phyloP scores from a whole-genome alignment of 1,140 invertebrate species.

The Neotoxoptera formosana region DNA sequence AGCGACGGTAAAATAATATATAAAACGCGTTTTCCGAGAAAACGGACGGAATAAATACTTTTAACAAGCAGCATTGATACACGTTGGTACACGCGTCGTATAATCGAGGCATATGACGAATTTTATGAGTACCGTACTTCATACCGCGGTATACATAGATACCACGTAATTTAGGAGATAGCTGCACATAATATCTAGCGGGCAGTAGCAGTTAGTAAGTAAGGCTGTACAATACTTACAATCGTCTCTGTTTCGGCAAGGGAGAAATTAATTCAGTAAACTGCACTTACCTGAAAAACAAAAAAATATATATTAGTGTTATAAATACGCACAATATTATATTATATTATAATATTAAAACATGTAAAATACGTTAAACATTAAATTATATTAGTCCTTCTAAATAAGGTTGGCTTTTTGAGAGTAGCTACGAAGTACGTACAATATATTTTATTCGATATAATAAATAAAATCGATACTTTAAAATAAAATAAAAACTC shows the following conservation, averaged over 20 bases:
- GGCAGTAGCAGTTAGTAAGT: neutral
- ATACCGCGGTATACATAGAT: neutral
- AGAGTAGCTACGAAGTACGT: neutral
- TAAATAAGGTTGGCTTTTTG: neutral
- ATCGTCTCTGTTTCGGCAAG: neutral
- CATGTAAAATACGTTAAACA: neutral
- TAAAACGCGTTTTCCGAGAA: neutral
- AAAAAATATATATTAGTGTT: neutral
- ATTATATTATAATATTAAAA: neutral
- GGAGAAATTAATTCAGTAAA: neutral
- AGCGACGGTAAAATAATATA: neutral
- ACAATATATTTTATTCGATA: too few relatives aligned
- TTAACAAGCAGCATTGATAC: neutral
- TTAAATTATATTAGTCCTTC: neutral
- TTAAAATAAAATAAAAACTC: neutral
- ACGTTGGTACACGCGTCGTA: neutral
- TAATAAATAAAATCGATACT: neutral
- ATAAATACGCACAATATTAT: too few relatives aligned
- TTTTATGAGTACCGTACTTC: neutral
- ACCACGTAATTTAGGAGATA: neutral
- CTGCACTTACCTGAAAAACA: neutral
- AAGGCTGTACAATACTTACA: neutral
- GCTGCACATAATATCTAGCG: neutral
- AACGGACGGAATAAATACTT: neutral
- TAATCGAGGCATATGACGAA: neutral